phyloP scores from a whole-genome alignment of 2,797 vertebrate species.

The Enteromius argenteus region DNA sequence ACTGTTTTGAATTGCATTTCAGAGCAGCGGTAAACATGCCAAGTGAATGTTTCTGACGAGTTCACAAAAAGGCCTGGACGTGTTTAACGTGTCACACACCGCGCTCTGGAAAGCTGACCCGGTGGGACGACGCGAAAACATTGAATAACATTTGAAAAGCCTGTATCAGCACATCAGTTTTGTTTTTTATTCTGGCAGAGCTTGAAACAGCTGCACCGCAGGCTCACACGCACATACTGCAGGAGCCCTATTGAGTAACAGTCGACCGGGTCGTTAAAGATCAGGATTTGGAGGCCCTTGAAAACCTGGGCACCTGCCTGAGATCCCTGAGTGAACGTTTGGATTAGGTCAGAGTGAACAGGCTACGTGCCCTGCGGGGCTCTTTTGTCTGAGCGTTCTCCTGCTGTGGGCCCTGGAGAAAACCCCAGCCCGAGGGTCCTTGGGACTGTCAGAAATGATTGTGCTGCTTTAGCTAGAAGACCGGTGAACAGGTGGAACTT shows the following conservation, averaged over 20 bases:
- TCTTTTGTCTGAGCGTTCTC: constrained; percentile 60
- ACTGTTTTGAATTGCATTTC: constrained; percentile 57
- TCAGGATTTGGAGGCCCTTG: constrained; percentile 63
- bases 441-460: constrained; percentile 27
- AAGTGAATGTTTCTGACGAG: constrained; percentile 59
- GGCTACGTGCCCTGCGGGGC: constrained; percentile 16
- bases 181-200: constrained; percentile 55
- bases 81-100: constrained; percentile 58
- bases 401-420: constrained; percentile 33
- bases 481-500: constrained; percentile 37
- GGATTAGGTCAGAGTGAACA: constrained; percentile 60
- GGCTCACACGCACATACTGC: constrained; percentile 56
- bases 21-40: constrained; percentile 61
- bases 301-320: constrained; percentile 68
- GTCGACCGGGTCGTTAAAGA: constrained; percentile 57
- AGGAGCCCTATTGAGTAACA: constrained; percentile 53
- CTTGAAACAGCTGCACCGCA: constrained; percentile 68
- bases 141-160: constrained; percentile 55
- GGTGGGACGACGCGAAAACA: constrained; percentile 60
- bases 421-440: constrained; percentile 22
- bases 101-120: constrained; percentile 58
- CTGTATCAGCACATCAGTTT: constrained; percentile 55
- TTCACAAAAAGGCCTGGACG: constrained; percentile 60
- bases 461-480: constrained; percentile 11
- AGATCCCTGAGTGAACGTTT: constrained; percentile 57